A percentile compares a stretch with the other conserved stretches of the same genome.
Conservation (phyloP, 2,113 vertebrate species). For the Bombycilla garrulus region DNA sequence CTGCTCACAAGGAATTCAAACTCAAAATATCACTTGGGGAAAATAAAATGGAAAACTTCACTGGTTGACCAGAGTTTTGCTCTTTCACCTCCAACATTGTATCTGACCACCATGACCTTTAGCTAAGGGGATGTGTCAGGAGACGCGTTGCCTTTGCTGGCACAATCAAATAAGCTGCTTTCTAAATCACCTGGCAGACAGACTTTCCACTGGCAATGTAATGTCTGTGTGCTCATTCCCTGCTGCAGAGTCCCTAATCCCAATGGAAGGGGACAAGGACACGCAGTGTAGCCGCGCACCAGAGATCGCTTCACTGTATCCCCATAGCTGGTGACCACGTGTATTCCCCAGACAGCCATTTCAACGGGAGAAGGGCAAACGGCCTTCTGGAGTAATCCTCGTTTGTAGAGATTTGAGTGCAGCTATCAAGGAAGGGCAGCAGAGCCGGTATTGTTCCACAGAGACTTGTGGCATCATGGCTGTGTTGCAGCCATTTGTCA, state of each 20-base stretch:
- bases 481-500: slow-evolving; percentile 43
- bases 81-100: background rate
- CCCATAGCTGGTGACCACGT: background rate
- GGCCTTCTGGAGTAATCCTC: background rate
- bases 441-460: slow-evolving; percentile 12
- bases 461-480: slow-evolving; percentile 47
- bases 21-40: background rate
- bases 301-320: background rate
- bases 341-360: background rate
- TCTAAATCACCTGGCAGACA: background rate
- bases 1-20: background rate
- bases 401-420: background rate
- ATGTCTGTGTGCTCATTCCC: background rate
- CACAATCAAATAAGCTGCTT: background rate
- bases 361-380: background rate
- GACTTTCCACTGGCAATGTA: background rate
- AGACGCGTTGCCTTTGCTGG: background rate
- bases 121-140: background rate
- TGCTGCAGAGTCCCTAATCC: background rate
- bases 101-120: background rate
- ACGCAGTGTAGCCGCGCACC: background rate
- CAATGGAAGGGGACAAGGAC: background rate
- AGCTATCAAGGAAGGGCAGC: slow-evolving; percentile 24
- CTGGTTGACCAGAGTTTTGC: background rate
- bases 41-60: background rate